Conservation (phyloP, 2,888 invertebrate genomes). For the Temnothorax ravouxi region DNA sequence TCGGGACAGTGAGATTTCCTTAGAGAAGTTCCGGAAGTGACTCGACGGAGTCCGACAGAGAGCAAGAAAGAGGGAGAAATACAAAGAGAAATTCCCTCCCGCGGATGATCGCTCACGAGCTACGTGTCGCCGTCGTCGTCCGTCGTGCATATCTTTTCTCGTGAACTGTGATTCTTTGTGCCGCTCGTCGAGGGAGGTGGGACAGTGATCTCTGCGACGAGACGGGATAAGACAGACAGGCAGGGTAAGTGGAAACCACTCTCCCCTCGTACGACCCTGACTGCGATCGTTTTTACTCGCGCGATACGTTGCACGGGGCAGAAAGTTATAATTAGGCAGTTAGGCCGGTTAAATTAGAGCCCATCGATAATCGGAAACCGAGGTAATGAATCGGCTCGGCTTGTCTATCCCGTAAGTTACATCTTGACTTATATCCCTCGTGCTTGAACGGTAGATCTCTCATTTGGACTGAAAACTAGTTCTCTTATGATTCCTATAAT, state of each 20-base stretch:
- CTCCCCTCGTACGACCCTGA: neutral
- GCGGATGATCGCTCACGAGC: constrained; percentile 62
- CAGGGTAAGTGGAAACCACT: constrained; percentile 56
- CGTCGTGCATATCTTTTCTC: constrained; percentile 45
- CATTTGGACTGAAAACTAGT: neutral
- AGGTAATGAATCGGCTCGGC: neutral
- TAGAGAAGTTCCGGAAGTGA: constrained; percentile 21
- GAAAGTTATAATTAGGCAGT: constrained; percentile 37
- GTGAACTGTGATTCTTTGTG: constrained; percentile 74
- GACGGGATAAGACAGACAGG: constrained; percentile 49
- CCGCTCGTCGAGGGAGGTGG: constrained; percentile 47
- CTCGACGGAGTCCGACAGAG: neutral
- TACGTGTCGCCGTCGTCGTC: constrained; percentile 43
- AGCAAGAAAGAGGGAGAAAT: neutral
- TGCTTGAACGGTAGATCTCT: neutral
- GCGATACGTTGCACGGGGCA: neutral
- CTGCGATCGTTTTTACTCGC: neutral
- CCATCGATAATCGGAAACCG: constrained; percentile 12
- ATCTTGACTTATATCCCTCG: neutral
- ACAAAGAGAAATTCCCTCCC: constrained; percentile 6
- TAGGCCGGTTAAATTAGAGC: constrained; percentile 14
- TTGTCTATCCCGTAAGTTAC: neutral
- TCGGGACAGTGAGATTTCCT: constrained; percentile 13
- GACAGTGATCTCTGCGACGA: constrained; percentile 50
- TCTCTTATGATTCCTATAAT: neutral